Evolutionary conservation across 2,113 vertebrate genomes (phyloP).

Genomic region (Ictalurus punctatus): DNA sequence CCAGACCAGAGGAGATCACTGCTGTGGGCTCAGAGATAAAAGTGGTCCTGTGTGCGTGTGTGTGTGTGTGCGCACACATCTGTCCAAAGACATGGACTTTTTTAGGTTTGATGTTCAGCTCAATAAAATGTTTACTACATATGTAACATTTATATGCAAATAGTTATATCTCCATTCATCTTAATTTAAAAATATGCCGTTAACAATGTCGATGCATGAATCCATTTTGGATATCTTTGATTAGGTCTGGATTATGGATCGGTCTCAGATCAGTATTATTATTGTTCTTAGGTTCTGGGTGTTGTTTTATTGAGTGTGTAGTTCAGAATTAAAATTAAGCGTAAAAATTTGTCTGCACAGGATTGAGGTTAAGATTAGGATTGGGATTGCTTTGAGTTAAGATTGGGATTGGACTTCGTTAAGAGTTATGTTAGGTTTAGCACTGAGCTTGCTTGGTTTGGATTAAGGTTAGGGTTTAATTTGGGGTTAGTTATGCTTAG

Average conservation of each 20-base stretch:
- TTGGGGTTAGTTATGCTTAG: no score
- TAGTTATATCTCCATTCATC: neutral
- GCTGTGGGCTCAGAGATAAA: conserved; percentile 43
- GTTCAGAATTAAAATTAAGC: neutral
- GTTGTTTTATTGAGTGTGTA: neutral
- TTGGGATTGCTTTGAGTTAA: neutral
- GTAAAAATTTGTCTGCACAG: neutral
- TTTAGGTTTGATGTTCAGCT: neutral
- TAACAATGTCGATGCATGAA: neutral
- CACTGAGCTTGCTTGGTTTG: no score
- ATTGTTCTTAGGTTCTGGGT: neutral
- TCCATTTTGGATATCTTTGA: neutral
- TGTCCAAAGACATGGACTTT: neutral
- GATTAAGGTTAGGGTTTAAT: neutral
- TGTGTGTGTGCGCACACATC: conserved; percentile 7
- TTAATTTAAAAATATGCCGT: neutral
- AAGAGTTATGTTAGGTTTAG: neutral
- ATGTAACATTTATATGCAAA: neutral
- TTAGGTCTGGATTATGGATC: neutral
- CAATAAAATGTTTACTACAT: neutral
- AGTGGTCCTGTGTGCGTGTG: conserved; percentile 5
- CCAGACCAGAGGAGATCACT: conserved; percentile 44
- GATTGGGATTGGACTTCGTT: neutral
- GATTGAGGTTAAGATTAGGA: neutral
- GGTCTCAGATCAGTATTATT: neutral